These are phyloP conservation scores for Pseudochirops corinnae DNA, from an alignment of 2,797 vertebrate species.

Conservation along the genomic window DNA sequence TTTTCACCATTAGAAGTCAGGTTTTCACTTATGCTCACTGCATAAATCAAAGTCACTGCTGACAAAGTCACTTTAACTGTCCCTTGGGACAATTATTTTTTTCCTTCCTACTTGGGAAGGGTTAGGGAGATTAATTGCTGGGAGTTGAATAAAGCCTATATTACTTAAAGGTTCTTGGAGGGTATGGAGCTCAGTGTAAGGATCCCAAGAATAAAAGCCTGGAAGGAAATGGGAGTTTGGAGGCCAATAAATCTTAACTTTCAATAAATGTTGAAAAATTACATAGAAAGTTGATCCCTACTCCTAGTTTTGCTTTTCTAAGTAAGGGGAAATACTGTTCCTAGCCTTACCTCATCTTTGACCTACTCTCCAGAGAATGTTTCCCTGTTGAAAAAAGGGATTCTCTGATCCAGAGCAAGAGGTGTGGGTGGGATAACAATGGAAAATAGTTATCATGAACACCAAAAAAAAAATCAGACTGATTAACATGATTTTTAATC, in stretches of 20 bases:
- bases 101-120: constrained; percentile 1
- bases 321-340: not conserved
- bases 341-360: not conserved
- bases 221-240: not conserved
- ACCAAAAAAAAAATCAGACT: not conserved
- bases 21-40: not conserved
- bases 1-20: not conserved
- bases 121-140: not conserved
- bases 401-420: not conserved
- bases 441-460: not conserved
- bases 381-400: not conserved
- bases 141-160: not conserved
- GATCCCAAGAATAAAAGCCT: not conserved
- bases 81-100: not conserved
- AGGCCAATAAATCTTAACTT: not conserved
- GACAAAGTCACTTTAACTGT: constrained; percentile 3
- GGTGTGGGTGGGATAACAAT: not conserved
- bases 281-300: not conserved
- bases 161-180: not conserved
- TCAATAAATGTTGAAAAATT: not conserved
- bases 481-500: not conserved
- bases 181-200: not conserved
- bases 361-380: not conserved
- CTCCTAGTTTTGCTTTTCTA: not conserved
- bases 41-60: not conserved